Evolutionary conservation across 2,113 vertebrate genomes (phyloP), one percentile per base, ranked within the genome.

Genomic region (Bambusicola thoracicus): DNA sequence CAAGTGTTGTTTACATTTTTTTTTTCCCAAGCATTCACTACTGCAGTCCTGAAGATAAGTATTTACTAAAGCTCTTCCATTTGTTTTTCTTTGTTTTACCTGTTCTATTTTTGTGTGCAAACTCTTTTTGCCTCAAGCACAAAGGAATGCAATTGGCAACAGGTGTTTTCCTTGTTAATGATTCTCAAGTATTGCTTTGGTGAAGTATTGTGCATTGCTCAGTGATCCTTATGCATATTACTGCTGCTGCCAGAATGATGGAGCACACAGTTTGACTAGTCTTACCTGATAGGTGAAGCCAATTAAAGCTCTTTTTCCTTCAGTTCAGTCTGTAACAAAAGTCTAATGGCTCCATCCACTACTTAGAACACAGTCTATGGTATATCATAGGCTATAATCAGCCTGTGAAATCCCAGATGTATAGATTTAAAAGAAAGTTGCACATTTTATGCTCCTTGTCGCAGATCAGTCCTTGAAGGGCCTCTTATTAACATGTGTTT

Each of bases 1-100:
- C 18, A 69, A 53, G 4, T 25, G 19, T 4, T 78, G 8, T 36
- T 76, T 51, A 8, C 1, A 1, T 38, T 32, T 1, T 2, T 61
- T 61, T 24, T 87, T 90, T 86, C 34, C 14, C 36, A 76, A 81
- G 20, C 30, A 53, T 36, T 5, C 7, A 58, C 7, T 51, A 11
- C 32, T 49, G 11, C 10, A 44, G 21, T 32, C 8, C 34, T 44
- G 10, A 21, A 69, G 22, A 63, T 0, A 59, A 10, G 3, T 14
- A 43, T 3, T 3, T 38, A 3, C 24, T 88, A 15, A 72, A 75
- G 49, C 11, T 30, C 18, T 3, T 55, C 20, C 3, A 6, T 55
- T 25, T 32, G 11, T 32, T 81, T 84, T 93, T 3, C 2, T 32
- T 55, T 48, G 8, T 30, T 81, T 20, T 27, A 20, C 4, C 7